Conservation (phyloP, 2,113 vertebrate genomes). For the Dryoscopus gambensis region DNA sequence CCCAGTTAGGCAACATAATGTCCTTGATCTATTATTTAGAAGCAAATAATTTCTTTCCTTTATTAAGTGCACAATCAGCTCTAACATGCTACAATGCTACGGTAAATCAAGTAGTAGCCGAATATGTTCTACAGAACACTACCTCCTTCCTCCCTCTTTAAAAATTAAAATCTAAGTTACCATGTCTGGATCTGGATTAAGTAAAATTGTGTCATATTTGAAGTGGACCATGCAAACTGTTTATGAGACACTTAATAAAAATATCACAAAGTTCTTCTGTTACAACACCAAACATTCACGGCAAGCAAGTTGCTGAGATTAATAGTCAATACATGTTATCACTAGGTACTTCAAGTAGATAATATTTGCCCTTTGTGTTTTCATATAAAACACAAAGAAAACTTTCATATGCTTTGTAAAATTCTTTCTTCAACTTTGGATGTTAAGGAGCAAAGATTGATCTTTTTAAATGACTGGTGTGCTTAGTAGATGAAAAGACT, state of each 20-base stretch:
- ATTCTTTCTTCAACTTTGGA: neutral
- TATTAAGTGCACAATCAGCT: neutral
- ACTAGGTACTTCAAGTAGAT: neutral
- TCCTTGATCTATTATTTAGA: neutral
- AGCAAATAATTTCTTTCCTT: neutral
- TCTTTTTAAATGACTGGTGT: neutral
- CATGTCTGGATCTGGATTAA: neutral
- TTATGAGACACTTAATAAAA: neutral
- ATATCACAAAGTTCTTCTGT: neutral
- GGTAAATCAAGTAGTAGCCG: neutral
- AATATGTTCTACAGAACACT: neutral
- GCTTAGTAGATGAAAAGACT: neutral
- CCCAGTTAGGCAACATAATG: neutral
- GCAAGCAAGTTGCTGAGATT: neutral
- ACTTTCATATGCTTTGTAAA: neutral
- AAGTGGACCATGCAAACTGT: neutral
- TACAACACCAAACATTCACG: neutral
- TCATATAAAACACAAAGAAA: neutral
- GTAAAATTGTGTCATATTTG: neutral
- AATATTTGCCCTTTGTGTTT: neutral
- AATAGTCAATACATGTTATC: neutral
- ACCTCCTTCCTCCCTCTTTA: neutral
- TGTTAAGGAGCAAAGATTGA: neutral
- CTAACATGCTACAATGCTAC: neutral
- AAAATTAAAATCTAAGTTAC: neutral